Evolutionary conservation across 1,140 invertebrate species (phyloP), one percentile per base, ranked within the genome.

Genomic region (Hirudo medicinalis): DNA sequence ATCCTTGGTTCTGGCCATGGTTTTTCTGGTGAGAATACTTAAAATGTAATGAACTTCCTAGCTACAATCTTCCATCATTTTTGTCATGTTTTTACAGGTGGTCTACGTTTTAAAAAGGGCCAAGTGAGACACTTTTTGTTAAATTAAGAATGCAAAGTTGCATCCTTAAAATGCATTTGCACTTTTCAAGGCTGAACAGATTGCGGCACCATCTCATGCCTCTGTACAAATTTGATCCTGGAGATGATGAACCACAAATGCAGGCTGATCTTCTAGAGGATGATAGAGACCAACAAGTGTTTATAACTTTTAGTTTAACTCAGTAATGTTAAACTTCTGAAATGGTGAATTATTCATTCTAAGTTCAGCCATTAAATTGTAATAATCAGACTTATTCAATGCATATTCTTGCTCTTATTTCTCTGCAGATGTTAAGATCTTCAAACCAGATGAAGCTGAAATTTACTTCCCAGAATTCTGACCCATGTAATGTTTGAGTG

Each of bases 191-290:
- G 75, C 76, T 87, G 74, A 86, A 87, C 72, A 80, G 83, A 74
- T 76, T 87, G 19, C 79, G 86, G 25, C 86, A 87, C 75, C 84
- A 86, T 76, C 76, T 87, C 20, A 86, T 87, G 85, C 86, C 86
- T n/a, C 78, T 87, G 74, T 87, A 87, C 74, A 87, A 86, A 76
- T 87, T 87, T 80, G 86, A 87, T 75, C 86, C 86, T 57, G 83
- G 83, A 72, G 84, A 83, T 80, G 85, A 86, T 73, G 85, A 85
- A 78, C 86, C 85, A 82, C 86, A 87, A 69, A 87, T 86, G 86
- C 86, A 87, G 77, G 84, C 85, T 17, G 86, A 87, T 76, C 78
- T 87, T 11, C 73, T 84, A n/a, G 82, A 82, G 74, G 82, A 81
- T 71, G 78, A 76, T 22, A 72, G 71, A 32, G 76, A 78, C 27